A percentile compares a stretch with the other conserved stretches of the same genome.
These are phyloP conservation scores for Hemitrygon akajei DNA, from an alignment of 2,797 vertebrate genomes.

Conservation along the genomic window DNA sequence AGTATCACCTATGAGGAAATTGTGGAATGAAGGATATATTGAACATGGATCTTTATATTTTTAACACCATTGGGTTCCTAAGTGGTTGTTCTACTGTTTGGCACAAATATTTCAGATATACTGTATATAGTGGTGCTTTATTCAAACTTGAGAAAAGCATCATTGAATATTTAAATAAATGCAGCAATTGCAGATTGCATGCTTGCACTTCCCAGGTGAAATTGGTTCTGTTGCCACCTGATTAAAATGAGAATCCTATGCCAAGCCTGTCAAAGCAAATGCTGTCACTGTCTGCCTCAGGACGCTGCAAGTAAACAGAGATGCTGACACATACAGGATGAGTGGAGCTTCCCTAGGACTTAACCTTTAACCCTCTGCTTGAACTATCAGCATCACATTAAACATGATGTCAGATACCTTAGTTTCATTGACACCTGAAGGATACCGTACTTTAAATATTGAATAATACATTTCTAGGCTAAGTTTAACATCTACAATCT, in stretches of 20 bases:
- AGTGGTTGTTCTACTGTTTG: neutral
- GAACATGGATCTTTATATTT: neutral
- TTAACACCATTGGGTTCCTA: neutral
- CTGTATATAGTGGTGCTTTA: neutral
- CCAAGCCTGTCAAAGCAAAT: constrained; percentile 12
- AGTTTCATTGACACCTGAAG: constrained; percentile 33
- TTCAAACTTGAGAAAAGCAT: neutral
- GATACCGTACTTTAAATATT: constrained; percentile 11
- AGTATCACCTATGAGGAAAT: neutral
- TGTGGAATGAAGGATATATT: neutral
- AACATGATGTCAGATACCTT: constrained; percentile 27
- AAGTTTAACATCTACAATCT: no score
- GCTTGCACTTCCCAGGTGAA: neutral
- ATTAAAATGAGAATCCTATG: constrained; percentile 29
- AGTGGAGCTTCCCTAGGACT: constrained; percentile 28
- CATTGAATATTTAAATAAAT: constrained; percentile 21
- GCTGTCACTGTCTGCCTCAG: constrained; percentile 31
- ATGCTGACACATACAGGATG: constrained; percentile 34
- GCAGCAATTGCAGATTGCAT: neutral
- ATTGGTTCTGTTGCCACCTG: constrained; percentile 20
- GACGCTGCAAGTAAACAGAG: constrained; percentile 25
- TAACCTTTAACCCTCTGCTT: constrained; percentile 26
- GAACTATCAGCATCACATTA: constrained; percentile 37
- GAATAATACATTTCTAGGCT: constrained; percentile 2
- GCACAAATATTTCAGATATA: neutral